Base-by-base conservation (phyloP, 2,888 invertebrate species). In the Hypomecis punctinalis region DNA sequence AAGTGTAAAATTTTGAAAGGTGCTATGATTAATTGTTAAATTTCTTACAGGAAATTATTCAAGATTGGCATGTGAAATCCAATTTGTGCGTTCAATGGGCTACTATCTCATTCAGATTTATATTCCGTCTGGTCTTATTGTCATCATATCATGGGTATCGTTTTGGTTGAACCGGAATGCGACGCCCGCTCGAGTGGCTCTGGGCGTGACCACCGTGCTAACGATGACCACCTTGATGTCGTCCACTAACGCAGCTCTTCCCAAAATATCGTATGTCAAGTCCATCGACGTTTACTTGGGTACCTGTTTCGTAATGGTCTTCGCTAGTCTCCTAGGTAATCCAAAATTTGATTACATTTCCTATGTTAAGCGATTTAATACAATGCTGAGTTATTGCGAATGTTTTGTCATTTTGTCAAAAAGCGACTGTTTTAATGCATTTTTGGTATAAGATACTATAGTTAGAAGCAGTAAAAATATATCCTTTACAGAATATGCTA, bases 281-380 rank as follows among this genome's bases (percentile, higher is more conserved):
- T 98, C 98, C 80, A 99, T 99, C 91, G 99, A 99, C 93, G 98
- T 99, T 81, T 99, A 98, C 93, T 94, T 98, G 93, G 98, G 98
- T 84, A 98, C 98, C 84, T 98, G 98, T 94, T 99, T 99, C 97
- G 98, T 99, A 89, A 99, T 99, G 98, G 99, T 99, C 87, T 99
- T 99, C 94, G 98, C 98, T 81, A 98, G 98, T 91, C 94, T 99
- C 86, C 94, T 99, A 94, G 98, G 98, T 97, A 95, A 96, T 68
- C 52, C 36, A n/a, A 37, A 49, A 39, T 61, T 11, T 45, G 36
- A 37, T 36, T 48, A 40, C 9, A 11, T 11, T 35, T 46, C 11
- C 9, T 53, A n/a, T 35, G 61, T 47, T 61, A 13, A 36, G 54
- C 35, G 52, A 60, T 6, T 39, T 23, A 35, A 0, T 10, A 5